A percentile compares a stretch with the other conserved stretches of the same genome.
These are phyloP conservation scores for Sebastes glaucus DNA, from an alignment of 2,797 vertebrate species.

Conservation along the genomic window DNA sequence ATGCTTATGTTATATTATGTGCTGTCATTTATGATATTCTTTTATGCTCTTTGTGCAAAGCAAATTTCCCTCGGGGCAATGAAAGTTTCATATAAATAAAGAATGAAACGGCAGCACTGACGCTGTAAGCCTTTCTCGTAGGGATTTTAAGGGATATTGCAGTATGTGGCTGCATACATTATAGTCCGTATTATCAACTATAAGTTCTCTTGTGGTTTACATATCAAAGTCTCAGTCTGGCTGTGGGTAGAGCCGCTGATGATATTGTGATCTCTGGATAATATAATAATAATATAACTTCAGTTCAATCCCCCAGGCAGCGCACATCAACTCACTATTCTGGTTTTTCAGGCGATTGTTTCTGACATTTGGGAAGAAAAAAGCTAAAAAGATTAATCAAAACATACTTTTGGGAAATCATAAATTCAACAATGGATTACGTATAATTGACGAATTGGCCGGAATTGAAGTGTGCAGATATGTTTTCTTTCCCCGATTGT, in stretches of 20 bases:
- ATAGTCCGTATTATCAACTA: not conserved
- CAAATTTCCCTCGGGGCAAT: too few species aligned
- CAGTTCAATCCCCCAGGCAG: not conserved
- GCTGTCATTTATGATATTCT: too few species aligned
- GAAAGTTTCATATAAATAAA: too few species aligned
- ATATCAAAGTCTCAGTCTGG: not conserved
- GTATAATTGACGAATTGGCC: not conserved
- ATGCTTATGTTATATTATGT: too few species aligned
- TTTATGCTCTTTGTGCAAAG: too few species aligned
- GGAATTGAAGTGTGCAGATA: not conserved
- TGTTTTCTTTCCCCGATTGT: slow-evolving; percentile 2
- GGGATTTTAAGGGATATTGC: not conserved
- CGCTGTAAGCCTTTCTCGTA: not conserved
- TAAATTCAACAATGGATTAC: slow-evolving; percentile 1
- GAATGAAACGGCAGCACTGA: slow-evolving; percentile 3
- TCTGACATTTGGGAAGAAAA: slow-evolving; percentile 17
- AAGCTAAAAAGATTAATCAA: not conserved
- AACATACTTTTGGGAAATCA: not conserved
- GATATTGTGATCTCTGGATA: slow-evolving; percentile 3
- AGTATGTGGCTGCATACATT: not conserved
- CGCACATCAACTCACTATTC: not conserved
- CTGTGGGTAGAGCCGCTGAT: not conserved
- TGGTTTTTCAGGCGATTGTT: not conserved
- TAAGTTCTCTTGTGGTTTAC: not conserved
- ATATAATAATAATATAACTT: not conserved